These are phyloP conservation scores for Sternotherus odoratus DNA, from an alignment of 2,797 vertebrate genomes.

Conservation along the genomic window DNA sequence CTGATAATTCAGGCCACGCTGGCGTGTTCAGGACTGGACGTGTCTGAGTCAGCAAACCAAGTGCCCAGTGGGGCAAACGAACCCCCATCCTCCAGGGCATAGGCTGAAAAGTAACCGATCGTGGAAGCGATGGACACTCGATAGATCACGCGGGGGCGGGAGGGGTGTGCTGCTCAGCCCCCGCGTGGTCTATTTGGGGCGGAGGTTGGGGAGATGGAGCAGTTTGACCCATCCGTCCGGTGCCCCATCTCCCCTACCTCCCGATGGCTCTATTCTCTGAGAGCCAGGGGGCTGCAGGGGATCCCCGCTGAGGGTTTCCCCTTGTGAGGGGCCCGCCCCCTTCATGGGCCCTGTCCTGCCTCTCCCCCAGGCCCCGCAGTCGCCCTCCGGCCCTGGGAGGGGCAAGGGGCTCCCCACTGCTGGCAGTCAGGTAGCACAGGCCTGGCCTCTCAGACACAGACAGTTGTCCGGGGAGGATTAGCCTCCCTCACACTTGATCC, in stretches of 20 bases:
- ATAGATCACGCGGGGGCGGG: no score
- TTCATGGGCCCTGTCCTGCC: not conserved
- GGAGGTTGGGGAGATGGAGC: no score
- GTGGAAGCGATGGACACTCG: no score
- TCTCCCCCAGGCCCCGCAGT: not conserved
- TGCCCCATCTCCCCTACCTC: not conserved
- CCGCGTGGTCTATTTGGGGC: no score
- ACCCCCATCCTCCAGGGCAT: not conserved
- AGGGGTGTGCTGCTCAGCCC: no score
- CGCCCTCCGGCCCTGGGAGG: not conserved
- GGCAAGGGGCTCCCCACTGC: not conserved
- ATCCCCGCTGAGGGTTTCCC: not conserved
- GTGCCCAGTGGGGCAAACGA: no score
- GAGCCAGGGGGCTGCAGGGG: not conserved
- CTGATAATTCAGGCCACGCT: accelerated
- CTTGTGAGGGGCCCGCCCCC: not conserved
- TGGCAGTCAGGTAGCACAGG: not conserved
- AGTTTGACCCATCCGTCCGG: not conserved
- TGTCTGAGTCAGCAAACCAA: not conserved
- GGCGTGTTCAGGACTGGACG: not conserved
- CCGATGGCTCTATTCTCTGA: not conserved
- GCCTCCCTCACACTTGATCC: not conserved
- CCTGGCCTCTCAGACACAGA: not conserved
- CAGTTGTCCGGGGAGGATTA: slow-evolving; percentile 5
- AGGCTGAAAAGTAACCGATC: no score